A percentile compares a stretch with the other conserved stretches of the same genome.
Conservation (phyloP, 2,888 invertebrate genomes). For the Toxonevra muliebris region DNA sequence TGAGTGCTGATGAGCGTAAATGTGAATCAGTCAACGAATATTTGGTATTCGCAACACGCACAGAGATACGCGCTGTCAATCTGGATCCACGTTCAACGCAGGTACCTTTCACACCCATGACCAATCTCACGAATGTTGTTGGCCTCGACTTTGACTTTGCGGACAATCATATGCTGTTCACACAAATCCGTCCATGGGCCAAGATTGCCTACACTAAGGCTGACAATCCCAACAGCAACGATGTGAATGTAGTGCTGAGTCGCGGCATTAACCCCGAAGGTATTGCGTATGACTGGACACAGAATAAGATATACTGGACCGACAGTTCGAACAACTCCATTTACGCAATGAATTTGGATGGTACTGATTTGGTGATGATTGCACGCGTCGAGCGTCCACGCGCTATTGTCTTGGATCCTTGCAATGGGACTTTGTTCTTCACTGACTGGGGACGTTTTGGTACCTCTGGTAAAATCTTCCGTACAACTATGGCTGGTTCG, state of each 20-base stretch:
- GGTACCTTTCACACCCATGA: conserved; percentile 85
- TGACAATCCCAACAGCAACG: conserved; percentile 71
- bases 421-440: conserved; percentile 93
- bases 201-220: conserved; percentile 84
- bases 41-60: conserved; percentile 91
- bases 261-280: conserved; percentile 92
- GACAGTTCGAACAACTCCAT: conserved; percentile 95
- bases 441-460: conserved; percentile 97
- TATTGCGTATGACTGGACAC: conserved; percentile 97
- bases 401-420: conserved; percentile 96
- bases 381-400: conserved; percentile 91
- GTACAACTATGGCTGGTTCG: conserved; percentile 97
- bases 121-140: conserved; percentile 89
- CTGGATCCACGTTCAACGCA: conserved; percentile 84
- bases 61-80: conserved; percentile 91
- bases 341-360: conserved; percentile 93
- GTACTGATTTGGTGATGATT: conserved; percentile 88
- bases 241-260: conserved; percentile 75
- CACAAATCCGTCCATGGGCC: conserved; percentile 92
- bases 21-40: conserved; percentile 90
- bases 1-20: conserved; percentile 73
- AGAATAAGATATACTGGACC: conserved; percentile 97
- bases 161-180: conserved; percentile 88
- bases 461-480: conserved; percentile 91
- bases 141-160: conserved; percentile 95